phyloP scores from a whole-genome alignment of 2,888 invertebrate genomes.

The Minunthozetes semirufus region DNA sequence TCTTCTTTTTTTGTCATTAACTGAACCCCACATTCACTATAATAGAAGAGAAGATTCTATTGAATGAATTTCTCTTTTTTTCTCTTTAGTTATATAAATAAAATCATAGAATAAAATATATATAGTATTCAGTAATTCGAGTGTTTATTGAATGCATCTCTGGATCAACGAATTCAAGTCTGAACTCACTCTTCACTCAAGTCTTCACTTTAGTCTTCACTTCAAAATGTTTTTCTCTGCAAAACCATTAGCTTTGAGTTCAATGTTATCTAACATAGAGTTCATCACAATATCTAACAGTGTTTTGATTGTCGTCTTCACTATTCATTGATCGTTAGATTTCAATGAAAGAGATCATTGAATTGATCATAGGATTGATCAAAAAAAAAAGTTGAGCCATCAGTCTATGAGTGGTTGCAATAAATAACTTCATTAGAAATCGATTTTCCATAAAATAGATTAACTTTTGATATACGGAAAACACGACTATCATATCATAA shows the following conservation, averaged over 20 bases:
- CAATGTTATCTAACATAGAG: neutral
- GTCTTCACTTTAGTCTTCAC: neutral
- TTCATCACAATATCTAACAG: neutral
- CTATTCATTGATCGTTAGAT: neutral
- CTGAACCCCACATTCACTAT: neutral
- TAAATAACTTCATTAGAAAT: neutral
- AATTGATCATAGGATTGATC: too few species aligned
- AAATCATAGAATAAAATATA: neutral
- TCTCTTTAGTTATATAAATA: neutral
- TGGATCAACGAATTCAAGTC: neutral
- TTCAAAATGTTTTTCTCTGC: neutral
- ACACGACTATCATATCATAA: too few species aligned
- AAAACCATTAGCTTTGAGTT: neutral
- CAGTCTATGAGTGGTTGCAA: too few species aligned
- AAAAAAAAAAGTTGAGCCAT: too few species aligned
- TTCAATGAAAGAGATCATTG: conserved; percentile 2
- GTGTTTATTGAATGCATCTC: neutral
- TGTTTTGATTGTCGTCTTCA: neutral
- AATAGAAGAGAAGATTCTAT: neutral
- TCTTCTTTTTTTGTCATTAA: neutral
- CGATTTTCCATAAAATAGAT: neutral
- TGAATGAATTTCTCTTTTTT: neutral
- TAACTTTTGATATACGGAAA: too few species aligned
- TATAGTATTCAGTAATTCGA: neutral
- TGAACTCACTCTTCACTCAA: neutral